Percentiles rank a stretch among this genome's conserved stretches.
Evolutionary conservation across 2,113 vertebrate genomes (phyloP).

Genomic region (Dicentrarchus labrax): DNA sequence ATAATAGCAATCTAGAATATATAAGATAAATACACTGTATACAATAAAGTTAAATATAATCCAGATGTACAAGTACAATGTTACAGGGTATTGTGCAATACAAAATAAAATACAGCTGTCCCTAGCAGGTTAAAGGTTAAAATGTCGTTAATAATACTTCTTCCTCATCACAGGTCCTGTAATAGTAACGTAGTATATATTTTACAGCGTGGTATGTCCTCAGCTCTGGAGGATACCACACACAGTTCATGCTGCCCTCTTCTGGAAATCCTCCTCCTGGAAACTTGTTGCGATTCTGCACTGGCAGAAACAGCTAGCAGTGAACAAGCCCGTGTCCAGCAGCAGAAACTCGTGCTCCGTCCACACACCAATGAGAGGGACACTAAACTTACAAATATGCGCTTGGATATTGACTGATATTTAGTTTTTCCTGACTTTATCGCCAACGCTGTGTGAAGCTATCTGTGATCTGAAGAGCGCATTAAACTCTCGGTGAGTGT

Average conservation of each 20-base stretch:
- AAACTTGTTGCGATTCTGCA: constrained; percentile 73
- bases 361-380: constrained; percentile 64
- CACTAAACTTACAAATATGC: constrained; percentile 64
- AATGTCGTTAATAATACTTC: no score
- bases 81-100: no score
- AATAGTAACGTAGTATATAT: neutral
- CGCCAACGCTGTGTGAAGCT: constrained; percentile 16
- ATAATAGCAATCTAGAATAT: no score
- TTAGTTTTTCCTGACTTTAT: neutral
- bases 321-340: constrained; percentile 26
- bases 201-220: neutral
- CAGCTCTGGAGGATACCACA: neutral
- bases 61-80: no score
- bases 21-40: no score
- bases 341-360: constrained; percentile 62
- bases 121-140: no score
- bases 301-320: constrained; percentile 52
- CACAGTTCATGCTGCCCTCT: constrained; percentile 48
- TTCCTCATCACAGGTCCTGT: neutral
- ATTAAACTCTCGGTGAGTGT: constrained; percentile 71
- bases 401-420: constrained; percentile 56
- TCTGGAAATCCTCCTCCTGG: neutral
- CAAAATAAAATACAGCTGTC: no score
- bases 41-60: no score
- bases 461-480: constrained; percentile 43